Percentiles rank a stretch among this genome's conserved stretches.
These are phyloP conservation scores for Vulpes lagopus DNA, from an alignment of 2,113 vertebrate genomes.

Conservation along the genomic window DNA sequence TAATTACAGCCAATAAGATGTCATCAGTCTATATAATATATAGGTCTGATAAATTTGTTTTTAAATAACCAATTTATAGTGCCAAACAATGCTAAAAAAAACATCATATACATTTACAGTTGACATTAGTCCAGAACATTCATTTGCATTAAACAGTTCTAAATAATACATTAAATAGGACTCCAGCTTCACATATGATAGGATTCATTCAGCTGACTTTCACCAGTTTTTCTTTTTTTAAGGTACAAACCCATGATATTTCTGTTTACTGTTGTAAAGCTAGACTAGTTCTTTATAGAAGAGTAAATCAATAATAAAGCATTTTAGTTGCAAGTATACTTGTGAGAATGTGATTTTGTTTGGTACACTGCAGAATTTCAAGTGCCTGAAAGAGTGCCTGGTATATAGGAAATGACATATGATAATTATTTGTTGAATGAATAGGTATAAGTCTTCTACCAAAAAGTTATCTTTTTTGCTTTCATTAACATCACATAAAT, in stretches of 20 bases:
- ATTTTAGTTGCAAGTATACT: background rate
- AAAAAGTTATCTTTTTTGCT: background rate
- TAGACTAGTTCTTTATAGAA: background rate
- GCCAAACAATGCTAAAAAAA: background rate
- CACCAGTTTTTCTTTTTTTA: background rate
- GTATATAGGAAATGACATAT: background rate
- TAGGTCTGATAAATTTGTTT: background rate
- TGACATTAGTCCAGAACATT: background rate
- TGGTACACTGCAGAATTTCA: too few species aligned
- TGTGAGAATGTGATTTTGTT: background rate
- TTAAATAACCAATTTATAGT: background rate
- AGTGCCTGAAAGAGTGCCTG: background rate
- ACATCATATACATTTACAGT: background rate
- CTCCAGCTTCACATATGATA: background rate
- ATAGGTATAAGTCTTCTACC: background rate
- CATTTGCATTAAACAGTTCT: background rate
- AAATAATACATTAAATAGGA: background rate
- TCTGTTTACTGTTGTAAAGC: background rate
- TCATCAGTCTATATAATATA: background rate
- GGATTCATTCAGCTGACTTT: background rate
- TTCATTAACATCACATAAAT: constrained; percentile 1
- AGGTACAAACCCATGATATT: background rate
- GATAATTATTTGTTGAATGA: background rate
- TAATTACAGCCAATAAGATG: background rate
- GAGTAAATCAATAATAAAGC: background rate